These are phyloP conservation scores for Sturnira hondurensis DNA, from an alignment of 2,113 vertebrate species.

Conservation along the genomic window DNA sequence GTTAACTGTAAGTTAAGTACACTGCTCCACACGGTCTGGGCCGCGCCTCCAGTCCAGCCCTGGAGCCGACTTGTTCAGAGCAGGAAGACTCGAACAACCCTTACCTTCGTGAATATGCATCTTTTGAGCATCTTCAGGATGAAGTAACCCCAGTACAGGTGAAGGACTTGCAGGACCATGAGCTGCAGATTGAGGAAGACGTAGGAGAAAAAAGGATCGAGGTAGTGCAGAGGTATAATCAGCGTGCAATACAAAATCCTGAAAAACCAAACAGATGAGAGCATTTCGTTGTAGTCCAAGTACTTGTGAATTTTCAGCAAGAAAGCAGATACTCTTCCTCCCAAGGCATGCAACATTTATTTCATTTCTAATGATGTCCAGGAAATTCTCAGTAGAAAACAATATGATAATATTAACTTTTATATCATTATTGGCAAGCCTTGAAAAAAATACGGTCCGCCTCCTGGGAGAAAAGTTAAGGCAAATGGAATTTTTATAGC, in stretches of 20 bases:
- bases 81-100: background rate
- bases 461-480: background rate
- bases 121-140: constrained; percentile 90
- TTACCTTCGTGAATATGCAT: constrained; percentile 89
- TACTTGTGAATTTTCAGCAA: background rate
- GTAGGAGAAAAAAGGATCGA: constrained; percentile 90
- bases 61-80: background rate
- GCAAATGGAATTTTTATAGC: background rate
- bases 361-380: background rate
- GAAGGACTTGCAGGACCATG: constrained; percentile 87
- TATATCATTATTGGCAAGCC: background rate
- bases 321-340: background rate
- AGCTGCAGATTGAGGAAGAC: constrained; percentile 92
- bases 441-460: background rate
- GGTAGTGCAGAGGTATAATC: constrained; percentile 85
- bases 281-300: background rate
- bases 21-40: no score
- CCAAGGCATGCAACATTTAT: background rate
- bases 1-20: background rate
- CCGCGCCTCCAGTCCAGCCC: background rate
- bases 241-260: constrained; percentile 94
- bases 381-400: background rate
- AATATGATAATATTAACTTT: background rate
- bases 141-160: constrained; percentile 94
- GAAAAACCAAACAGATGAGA: constrained; percentile 20